A percentile compares a stretch with the other conserved stretches of the same genome.
These are phyloP conservation scores for Zelleria hepariella DNA, from an alignment of 2,888 invertebrate genomes.

Conservation along the genomic window DNA sequence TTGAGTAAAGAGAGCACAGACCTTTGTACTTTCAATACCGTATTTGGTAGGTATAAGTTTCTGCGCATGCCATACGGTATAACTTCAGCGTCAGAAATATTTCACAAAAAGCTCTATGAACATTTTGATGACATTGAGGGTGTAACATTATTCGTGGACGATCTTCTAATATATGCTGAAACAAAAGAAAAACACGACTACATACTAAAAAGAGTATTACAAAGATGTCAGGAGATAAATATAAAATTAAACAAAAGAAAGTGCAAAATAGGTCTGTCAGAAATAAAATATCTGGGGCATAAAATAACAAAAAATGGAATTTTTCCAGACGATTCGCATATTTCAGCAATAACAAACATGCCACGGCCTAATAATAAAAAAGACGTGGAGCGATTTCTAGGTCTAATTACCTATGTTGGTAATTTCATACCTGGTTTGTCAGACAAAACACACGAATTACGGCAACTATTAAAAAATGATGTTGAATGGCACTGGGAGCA, in stretches of 20 bases:
- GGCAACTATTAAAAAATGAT: slow-evolving; percentile 15
- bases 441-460: slow-evolving; percentile 13
- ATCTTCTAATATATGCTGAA: slow-evolving; percentile 7
- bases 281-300: slow-evolving; percentile 4
- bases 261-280: slow-evolving; percentile 3
- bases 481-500: not conserved
- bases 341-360: slow-evolving; percentile 17
- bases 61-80: slow-evolving; percentile 18
- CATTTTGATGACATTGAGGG: slow-evolving; percentile 11
- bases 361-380: slow-evolving; percentile 15
- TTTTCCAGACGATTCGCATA: slow-evolving; percentile 15
- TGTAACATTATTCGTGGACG: slow-evolving; percentile 7
- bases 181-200: slow-evolving; percentile 8
- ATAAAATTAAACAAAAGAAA: slow-evolving; percentile 3
- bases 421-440: slow-evolving; percentile 19
- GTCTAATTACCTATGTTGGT: slow-evolving; percentile 18
- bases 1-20: not conserved
- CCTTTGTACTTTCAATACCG: slow-evolving; percentile 3
- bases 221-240: slow-evolving; percentile 5
- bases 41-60: slow-evolving; percentile 2
- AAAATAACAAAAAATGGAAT: slow-evolving; percentile 3
- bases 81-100: slow-evolving; percentile 18
- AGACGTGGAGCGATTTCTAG: slow-evolving; percentile 18
- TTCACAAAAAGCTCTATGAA: slow-evolving; percentile 14
- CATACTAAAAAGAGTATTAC: slow-evolving; percentile 7